Conservation (phyloP, 1,140 invertebrate species). For the Ceratina japonica region DNA sequence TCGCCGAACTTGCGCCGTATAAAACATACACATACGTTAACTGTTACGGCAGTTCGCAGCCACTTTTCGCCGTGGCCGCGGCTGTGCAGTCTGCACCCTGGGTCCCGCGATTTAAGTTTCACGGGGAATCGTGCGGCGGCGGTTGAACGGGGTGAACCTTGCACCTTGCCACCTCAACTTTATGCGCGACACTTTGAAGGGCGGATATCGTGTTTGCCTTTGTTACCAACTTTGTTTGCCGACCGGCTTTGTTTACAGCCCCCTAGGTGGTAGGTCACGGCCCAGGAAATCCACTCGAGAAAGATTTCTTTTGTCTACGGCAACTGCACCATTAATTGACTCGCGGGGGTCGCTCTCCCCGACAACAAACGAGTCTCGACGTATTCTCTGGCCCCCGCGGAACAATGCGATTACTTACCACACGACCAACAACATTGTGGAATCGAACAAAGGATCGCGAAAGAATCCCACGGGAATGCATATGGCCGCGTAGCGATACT, state of each 20-base stretch:
- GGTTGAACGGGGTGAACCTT: conserved; percentile 53
- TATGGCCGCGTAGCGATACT: not conserved
- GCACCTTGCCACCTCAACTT: conserved; percentile 63
- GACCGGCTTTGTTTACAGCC: conserved; percentile 54
- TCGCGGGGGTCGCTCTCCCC: conserved; percentile 34
- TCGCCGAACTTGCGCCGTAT: conserved; percentile 56
- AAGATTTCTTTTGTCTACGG: conserved; percentile 62
- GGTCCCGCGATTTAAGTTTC: conserved; percentile 36
- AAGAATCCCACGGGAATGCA: conserved; percentile 28
- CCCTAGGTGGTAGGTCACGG: conserved; percentile 57
- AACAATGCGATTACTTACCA: conserved; percentile 56
- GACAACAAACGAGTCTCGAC: conserved; percentile 15
- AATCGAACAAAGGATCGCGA: conserved; percentile 29
- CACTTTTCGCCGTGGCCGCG: conserved; percentile 26
- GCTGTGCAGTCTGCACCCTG: not conserved
- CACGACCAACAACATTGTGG: conserved; percentile 36
- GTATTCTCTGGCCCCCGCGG: conserved; percentile 7
- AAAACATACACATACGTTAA: conserved; percentile 58
- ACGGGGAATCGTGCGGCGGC: not conserved
- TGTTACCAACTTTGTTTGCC: conserved; percentile 63
- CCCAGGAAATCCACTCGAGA: conserved; percentile 55
- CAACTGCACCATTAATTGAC: conserved; percentile 58
- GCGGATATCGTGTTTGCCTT: conserved; percentile 64
- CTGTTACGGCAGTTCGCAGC: conserved; percentile 45
- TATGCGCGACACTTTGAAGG: conserved; percentile 58